Evolutionary conservation across 1,140 invertebrate genomes (phyloP), one percentile per base, ranked within the genome.

Genomic region (Harpegnathos saltator): DNA sequence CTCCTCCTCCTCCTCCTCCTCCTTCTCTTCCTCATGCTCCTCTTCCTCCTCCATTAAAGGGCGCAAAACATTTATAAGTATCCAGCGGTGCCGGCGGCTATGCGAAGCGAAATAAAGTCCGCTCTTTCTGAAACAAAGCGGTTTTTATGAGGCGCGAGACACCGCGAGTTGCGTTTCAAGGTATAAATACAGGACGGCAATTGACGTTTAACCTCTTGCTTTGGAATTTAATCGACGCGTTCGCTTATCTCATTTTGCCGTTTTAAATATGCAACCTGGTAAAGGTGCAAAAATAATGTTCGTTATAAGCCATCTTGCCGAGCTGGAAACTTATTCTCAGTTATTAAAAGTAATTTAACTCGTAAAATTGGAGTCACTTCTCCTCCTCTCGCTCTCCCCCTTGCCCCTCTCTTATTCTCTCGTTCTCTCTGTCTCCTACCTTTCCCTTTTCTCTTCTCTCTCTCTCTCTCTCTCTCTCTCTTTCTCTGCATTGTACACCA

Each of bases 11-110:
- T n/a, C n/a, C n/a, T n/a, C n/a, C n/a, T n/a, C n/a, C n/a, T n/a
- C n/a, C n/a, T n/a, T n/a, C n/a, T n/a, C n/a, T n/a, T n/a, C n/a
- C n/a, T n/a, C n/a, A n/a, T n/a, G n/a, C n/a, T n/a, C n/a, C n/a
- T n/a, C n/a, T n/a, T n/a, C n/a, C n/a, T 80, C 75, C 54, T 80
- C 75, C 75, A 80, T 80, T 80, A 80, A 80, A 80, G 65, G 75
- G 65, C 65, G 75, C 75, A 71, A 80, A 80, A 80, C 75, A 80
- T 80, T 80, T 80, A 80, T 80, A 80, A 80, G 75, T 80, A 80
- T 80, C 75, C 65, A 69, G 65, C 65, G 24, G 5, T 12, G 75
- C 75, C 75, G 65, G 65, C 52, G 75, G 75, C 75, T 69, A 77
- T 29, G 48, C 26, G 61, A 17, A 71, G 75, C 65, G 75, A 71